Base-by-base conservation (phyloP, 2,113 vertebrate species). In the Notechis scutatus region DNA sequence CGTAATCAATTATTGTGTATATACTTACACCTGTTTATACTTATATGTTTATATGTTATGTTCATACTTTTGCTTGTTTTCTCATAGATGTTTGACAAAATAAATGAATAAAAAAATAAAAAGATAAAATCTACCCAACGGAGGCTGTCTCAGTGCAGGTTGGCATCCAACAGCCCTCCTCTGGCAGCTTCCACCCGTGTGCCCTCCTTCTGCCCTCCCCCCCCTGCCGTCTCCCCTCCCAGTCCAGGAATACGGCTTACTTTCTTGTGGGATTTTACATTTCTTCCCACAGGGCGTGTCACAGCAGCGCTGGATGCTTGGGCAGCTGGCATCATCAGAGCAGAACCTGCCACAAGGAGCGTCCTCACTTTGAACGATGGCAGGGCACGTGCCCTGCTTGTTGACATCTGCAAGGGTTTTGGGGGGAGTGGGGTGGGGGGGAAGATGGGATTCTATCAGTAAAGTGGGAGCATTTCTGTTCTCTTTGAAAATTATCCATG, bases 351-450 rank as follows among this genome's bases (percentile, higher is more conserved):
- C 18, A 18, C 69, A 39, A 8, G 1, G 1, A 0, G 2, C 1
- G 0, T 21, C 15, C 15, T 39, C 1, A 18, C 0, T 7, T 0
- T 18, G 6, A 39, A 9, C 1, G 20, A 2, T 1, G 34, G 5
- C 18, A 15, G 69, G 69, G 8, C 69, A 81, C 1, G 2, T 81
- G 69, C 69, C 69, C 39, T 34, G 69, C 34, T 39, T 39, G 2
- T 21, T 39, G n/a, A 2, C 1, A 39, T 20, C 69, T 81, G 69
- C 69, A 81, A 20, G 2, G n/a, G 8, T 50, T 7, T 12, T 64
- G 12, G 7, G 47, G 47, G 47, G 3, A 1, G 10, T 0, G 26
- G 61, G n/a, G 9, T 12, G 29, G 4, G 29, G 4, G 12, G 15
- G 69, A 20, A 3, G 34, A 20, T 20, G 69, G 34, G 69, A 39